Conservation (phyloP, 2,113 vertebrate species). For the Lanius collurio region DNA sequence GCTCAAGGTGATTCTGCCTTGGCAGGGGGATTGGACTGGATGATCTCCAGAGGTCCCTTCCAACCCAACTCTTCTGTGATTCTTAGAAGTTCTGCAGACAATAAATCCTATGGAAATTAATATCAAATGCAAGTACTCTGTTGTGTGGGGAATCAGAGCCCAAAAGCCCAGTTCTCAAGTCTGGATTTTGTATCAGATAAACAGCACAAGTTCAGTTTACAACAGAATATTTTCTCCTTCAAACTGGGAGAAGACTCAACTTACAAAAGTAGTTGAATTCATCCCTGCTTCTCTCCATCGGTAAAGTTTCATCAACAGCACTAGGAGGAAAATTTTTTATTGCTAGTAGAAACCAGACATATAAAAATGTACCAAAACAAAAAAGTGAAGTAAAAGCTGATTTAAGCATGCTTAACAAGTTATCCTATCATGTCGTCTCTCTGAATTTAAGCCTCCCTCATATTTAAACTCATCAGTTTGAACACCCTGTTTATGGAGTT, state of each 20-base stretch:
- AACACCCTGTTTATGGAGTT: not conserved
- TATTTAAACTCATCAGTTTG: not conserved
- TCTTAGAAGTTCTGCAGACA: not conserved
- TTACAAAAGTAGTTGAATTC: not conserved
- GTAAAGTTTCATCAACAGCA: not conserved
- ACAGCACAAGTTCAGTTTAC: not conserved
- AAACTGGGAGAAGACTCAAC: not conserved
- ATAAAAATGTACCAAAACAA: not conserved
- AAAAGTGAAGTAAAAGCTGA: not conserved
- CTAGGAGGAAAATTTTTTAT: not conserved
- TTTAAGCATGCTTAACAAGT: not conserved
- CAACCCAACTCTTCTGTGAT: not conserved
- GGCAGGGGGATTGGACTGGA: too few relatives aligned
- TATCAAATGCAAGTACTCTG: not conserved
- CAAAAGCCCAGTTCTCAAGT: rapidly evolving
- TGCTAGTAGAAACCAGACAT: not conserved
- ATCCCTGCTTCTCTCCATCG: not conserved
- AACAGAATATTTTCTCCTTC: not conserved
- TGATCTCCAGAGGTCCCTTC: not conserved
- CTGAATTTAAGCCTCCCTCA: not conserved
- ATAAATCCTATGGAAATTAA: not conserved
- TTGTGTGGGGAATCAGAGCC: not conserved
- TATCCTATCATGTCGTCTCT: not conserved
- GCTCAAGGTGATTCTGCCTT: too few relatives aligned
- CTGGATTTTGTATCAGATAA: not conserved